Evolutionary conservation across 2,113 vertebrate species (phyloP).

Genomic region (Serinus canaria): DNA sequence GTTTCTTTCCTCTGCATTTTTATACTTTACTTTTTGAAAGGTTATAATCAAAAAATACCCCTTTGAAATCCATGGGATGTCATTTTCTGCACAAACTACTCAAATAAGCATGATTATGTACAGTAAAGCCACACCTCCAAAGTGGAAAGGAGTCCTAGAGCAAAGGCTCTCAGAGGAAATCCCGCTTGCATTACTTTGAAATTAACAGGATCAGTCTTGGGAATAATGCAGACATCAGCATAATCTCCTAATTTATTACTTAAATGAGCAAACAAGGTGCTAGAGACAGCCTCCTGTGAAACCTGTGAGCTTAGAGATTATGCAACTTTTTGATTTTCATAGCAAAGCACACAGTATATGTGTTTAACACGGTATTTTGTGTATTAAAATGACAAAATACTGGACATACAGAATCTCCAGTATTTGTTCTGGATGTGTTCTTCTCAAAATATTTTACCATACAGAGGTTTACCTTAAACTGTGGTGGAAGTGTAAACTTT

Average conservation of each 20-base stretch:
- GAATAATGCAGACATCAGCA: not conserved
- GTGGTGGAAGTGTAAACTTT: not conserved
- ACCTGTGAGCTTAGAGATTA: not conserved
- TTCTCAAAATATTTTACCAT: not conserved
- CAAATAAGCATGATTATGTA: not conserved
- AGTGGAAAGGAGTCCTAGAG: not conserved
- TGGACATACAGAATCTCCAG: not conserved
- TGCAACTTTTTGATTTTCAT: not conserved
- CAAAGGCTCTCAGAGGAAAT: not conserved
- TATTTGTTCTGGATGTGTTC: not conserved
- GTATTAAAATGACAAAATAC: not conserved
- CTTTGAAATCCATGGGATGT: not conserved
- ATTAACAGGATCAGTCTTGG: not conserved
- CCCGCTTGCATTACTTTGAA: not conserved
- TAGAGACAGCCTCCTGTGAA: not conserved
- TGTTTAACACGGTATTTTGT: not conserved
- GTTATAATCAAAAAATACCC: not conserved
- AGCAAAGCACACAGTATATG: not conserved
- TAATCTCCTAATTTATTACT: not conserved
- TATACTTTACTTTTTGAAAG: not conserved
- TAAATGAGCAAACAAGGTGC: not conserved
- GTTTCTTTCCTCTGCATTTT: not conserved
- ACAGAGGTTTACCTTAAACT: not conserved
- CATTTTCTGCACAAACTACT: not conserved
- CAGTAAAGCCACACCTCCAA: fast-evolving